Base-by-base conservation (phyloP, 2,888 invertebrate species). In the Drosophila paramelanica region DNA sequence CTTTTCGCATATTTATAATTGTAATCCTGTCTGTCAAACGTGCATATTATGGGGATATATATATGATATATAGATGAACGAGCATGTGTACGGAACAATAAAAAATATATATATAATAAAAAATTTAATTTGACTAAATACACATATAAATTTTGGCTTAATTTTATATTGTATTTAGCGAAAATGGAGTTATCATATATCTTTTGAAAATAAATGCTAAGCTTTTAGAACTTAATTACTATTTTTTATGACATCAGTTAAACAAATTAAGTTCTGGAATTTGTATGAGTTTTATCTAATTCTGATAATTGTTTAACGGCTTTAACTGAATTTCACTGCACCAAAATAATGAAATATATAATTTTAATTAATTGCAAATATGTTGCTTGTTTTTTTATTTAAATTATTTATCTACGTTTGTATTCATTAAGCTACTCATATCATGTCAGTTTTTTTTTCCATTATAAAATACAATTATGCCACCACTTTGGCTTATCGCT, bases 381-480 rank as follows among this genome's bases (percentile, higher is more conserved):
- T 36, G 5, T 6, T 1, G 17, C 17, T 6, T 14, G 14, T 2
- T 14, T 33, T 14, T 14, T 8, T 8, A 36, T 14, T 7, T 45
- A 10, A 23, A 42, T 41, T 13, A 20, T 42, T 36, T 20, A n/a
- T 20, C 8, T 13, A 31, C 10, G 23, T 51, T 47, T 38, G 17
- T 33, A 45, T 41, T 56, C 20, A 14, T 45, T 69, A 25, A 7
- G 31, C 14, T 1, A 14, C 46, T 41, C 50, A 20, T 41, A 23
- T 66, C 53, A 56, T 50, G 75, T 46, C 23, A 42, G 58, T 8
- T 50, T 65, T 64, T 59, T 62, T 67, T 56, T 49, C 33, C 23
- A 45, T 33, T 73, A 60, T 64, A 64, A 62, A 59, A 25, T 20
- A 75, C 74, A 73, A 60, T 85, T 73, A 82, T 79, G 78, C 68